These are phyloP conservation scores for Helicolenus hilgendorfi DNA, from an alignment of 2,797 vertebrate species.

Conservation along the genomic window DNA sequence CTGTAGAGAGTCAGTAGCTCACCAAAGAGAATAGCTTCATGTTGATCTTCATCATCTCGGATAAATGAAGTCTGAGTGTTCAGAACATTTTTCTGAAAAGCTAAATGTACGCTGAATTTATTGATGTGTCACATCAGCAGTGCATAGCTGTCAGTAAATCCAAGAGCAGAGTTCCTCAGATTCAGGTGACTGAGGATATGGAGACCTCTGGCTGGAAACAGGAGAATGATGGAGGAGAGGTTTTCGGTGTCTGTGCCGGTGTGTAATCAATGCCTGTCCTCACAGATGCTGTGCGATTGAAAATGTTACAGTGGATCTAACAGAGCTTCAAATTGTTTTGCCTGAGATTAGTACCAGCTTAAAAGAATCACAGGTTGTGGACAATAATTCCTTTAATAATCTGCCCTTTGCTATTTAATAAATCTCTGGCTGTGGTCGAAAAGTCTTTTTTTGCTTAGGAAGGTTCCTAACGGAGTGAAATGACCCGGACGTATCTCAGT, in stretches of 20 bases:
- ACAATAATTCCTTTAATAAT: background rate
- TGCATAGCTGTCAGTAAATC: background rate
- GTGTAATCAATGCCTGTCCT: slow-evolving; percentile 9
- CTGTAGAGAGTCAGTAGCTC: slow-evolving; percentile 7
- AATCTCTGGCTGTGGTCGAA: background rate
- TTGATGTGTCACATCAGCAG: background rate
- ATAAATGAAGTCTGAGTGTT: slow-evolving; percentile 4
- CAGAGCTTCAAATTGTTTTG: background rate
- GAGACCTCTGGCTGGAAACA: background rate
- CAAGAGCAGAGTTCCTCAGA: background rate
- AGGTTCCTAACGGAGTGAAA: too few species aligned
- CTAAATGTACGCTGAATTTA: background rate
- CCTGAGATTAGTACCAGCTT: background rate
- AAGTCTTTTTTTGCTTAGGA: too few species aligned
- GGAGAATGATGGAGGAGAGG: background rate
- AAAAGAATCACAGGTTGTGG: background rate
- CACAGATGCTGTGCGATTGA: background rate
- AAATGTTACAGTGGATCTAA: slow-evolving; percentile 1
- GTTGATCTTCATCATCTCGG: slow-evolving; percentile 18
- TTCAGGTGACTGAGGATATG: background rate
- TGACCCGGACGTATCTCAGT: too few species aligned
- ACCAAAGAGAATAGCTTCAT: slow-evolving; percentile 24
- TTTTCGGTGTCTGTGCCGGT: slow-evolving; percentile 25
- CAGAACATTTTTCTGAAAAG: background rate
- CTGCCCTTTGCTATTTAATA: background rate